Conservation (phyloP, 2,888 invertebrate genomes). For the Molorchus minor region DNA sequence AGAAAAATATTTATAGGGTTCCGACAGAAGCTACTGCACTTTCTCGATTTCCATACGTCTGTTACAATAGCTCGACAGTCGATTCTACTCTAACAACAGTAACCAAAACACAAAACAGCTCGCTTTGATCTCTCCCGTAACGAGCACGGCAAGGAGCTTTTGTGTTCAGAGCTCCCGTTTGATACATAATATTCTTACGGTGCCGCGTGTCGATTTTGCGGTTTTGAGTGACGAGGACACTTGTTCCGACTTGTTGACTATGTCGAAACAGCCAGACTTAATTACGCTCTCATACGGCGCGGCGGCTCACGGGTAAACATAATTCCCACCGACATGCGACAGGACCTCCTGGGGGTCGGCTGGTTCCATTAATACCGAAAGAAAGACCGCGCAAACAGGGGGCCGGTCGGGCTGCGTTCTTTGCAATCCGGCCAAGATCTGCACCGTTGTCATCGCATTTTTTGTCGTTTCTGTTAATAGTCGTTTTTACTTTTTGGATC, state of each 20-base stretch:
- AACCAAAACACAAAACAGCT: not conserved
- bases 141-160: not conserved
- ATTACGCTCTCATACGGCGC: conserved; percentile 10
- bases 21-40: no score
- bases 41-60: no score
- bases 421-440: no score
- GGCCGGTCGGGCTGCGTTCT: no score
- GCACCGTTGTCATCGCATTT: no score
- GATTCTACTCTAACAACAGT: not conserved
- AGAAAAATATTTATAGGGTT: no score
- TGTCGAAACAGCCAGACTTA: conserved; percentile 15
- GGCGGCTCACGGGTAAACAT: conserved; percentile 1
- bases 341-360: no score
- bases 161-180: not conserved
- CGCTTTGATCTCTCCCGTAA: conserved; percentile 8
- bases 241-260: conserved; percentile 21
- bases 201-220: conserved; percentile 4
- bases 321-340: not conserved
- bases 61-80: no score
- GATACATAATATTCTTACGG: conserved; percentile 5
- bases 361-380: conserved; percentile 1
- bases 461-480: no score
- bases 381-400: no score
- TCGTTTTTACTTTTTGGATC: no score
- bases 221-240: conserved; percentile 9